Evolutionary conservation across 1,140 invertebrate genomes (phyloP).

Genomic region (Paraescarpia echinospica): DNA sequence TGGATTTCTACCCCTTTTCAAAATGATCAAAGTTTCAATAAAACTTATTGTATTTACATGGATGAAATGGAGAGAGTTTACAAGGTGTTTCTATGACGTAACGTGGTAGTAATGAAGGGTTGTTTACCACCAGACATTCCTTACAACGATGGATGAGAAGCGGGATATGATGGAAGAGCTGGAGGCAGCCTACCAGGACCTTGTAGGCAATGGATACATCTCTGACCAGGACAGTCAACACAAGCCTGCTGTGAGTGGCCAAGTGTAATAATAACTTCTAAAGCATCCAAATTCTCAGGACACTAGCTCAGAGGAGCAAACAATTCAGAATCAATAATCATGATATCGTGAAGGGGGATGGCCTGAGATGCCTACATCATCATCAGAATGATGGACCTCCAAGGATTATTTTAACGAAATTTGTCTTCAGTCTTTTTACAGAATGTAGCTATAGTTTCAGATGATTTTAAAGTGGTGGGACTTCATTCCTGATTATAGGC

Average conservation of each 20-base stretch:
- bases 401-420: too few species aligned
- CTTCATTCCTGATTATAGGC: too few species aligned
- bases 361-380: too few species aligned
- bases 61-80: too few species aligned
- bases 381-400: too few species aligned
- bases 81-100: not conserved
- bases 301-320: too few species aligned
- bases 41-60: not conserved
- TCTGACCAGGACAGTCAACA: conserved; percentile 65
- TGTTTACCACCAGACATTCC: conserved; percentile 69
- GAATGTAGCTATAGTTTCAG: too few species aligned
- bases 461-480: too few species aligned
- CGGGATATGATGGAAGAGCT: conserved; percentile 70
- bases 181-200: conserved; percentile 71
- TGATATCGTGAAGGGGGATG: too few species aligned
- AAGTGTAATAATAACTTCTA: not conserved
- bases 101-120: conserved; percentile 64
- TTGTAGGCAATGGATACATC: conserved; percentile 82
- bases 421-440: too few species aligned
- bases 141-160: conserved; percentile 39
- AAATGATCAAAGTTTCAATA: not conserved
- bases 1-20: not conserved
- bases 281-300: too few species aligned
- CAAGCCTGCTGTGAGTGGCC: conserved; percentile 68
- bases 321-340: too few species aligned